A percentile compares a stretch with the other conserved stretches of the same genome.
Evolutionary conservation across 2,113 vertebrate genomes (phyloP).

Genomic region (Callipepla squamata): DNA sequence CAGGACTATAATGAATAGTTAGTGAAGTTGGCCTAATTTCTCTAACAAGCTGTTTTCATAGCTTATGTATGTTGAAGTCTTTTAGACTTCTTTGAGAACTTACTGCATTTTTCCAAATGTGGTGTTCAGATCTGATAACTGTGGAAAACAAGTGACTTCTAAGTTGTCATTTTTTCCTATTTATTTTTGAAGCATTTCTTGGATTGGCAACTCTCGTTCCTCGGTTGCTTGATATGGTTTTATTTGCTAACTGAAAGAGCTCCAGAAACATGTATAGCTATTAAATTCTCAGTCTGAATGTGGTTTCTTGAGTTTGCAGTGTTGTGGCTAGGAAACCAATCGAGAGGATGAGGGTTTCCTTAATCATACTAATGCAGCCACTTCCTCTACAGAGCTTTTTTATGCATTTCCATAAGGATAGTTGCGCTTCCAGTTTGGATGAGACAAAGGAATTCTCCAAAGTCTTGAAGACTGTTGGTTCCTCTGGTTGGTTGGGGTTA

Average conservation of each 20-base stretch:
- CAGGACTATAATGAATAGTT: not conserved
- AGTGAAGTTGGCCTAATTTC: not conserved
- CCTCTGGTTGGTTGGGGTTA: not conserved
- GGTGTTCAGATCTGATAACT: not conserved
- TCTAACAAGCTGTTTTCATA: not conserved
- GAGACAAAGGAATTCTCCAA: not conserved
- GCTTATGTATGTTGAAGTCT: not conserved
- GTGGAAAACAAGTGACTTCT: not conserved
- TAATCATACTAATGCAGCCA: not conserved
- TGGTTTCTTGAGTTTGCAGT: not conserved
- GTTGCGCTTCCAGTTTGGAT: not conserved
- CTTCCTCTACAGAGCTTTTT: not conserved
- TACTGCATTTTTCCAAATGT: not conserved
- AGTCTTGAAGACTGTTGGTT: fast-evolving
- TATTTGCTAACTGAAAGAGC: not conserved
- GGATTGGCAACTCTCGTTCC: not conserved
- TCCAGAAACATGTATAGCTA: not conserved
- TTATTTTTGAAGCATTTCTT: not conserved
- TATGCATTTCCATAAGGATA: not conserved
- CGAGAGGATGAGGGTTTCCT: conserved; percentile 35
- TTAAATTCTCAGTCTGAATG: not conserved
- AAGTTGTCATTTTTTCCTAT: not conserved
- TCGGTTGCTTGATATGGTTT: not conserved
- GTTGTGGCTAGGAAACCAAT: not conserved
- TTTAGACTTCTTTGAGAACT: not conserved